Conservation (phyloP, 1,140 invertebrate genomes). For the Rhagoletis zephyria region DNA sequence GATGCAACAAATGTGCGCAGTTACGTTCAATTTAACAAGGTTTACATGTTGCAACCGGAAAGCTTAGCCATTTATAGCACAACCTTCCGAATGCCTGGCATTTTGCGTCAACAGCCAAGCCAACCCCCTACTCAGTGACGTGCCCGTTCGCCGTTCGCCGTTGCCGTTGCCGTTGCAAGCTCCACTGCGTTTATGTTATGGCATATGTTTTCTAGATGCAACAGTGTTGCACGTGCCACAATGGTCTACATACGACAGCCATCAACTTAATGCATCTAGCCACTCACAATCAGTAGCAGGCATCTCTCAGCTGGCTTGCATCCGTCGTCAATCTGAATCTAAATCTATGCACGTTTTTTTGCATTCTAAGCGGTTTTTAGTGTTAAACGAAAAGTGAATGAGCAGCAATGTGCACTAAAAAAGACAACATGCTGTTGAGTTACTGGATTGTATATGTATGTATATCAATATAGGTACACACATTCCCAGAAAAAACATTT, state of each 20-base stretch:
- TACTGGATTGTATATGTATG: background rate
- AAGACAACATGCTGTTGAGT: background rate
- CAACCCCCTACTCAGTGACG: background rate
- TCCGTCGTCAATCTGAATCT: background rate
- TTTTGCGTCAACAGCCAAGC: background rate
- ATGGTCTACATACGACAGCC: background rate
- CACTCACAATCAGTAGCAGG: background rate
- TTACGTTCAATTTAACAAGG: constrained; percentile 23
- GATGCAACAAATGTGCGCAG: constrained; percentile 39
- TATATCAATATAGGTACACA: background rate
- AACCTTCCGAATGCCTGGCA: background rate
- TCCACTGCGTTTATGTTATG: background rate
- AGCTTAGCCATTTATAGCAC: background rate
- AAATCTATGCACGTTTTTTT: background rate
- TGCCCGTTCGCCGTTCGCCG: too few relatives aligned
- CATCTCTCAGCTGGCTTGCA: background rate
- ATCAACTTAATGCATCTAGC: background rate
- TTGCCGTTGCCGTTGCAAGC: too few relatives aligned
- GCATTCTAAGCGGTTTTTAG: background rate
- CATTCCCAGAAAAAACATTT: background rate
- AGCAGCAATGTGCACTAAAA: background rate
- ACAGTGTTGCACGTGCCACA: constrained; percentile 14
- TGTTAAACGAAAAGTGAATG: background rate
- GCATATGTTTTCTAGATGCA: background rate
- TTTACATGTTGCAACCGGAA: constrained; percentile 23